A percentile compares a stretch with the other conserved stretches of the same genome.
Conservation (phyloP, 2,797 vertebrate species). For the Crenichthys baileyi region DNA sequence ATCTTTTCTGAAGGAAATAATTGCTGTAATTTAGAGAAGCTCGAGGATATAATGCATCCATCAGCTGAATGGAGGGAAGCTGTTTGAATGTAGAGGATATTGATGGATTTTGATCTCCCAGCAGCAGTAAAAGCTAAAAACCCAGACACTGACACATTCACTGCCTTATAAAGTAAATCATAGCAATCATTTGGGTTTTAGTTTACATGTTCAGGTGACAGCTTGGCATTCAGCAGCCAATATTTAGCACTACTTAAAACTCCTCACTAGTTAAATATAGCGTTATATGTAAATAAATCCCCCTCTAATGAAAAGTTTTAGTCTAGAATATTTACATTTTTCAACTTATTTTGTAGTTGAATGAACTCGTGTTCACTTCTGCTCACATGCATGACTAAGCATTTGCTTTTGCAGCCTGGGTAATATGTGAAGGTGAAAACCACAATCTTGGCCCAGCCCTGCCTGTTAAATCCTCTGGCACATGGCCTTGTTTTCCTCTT, state of each 20-base stretch:
- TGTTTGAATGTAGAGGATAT: neutral
- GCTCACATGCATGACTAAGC: neutral
- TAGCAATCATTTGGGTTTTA: neutral
- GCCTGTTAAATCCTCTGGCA: neutral
- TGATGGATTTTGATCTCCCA: conserved; percentile 5
- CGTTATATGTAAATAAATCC: no score
- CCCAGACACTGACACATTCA: neutral
- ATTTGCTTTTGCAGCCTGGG: neutral
- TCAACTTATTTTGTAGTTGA: no score
- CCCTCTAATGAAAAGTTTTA: neutral
- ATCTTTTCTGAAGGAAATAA: conserved; percentile 4
- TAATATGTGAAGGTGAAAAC: neutral
- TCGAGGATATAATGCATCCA: neutral
- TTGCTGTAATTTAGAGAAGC: conserved; percentile 8
- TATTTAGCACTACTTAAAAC: neutral
- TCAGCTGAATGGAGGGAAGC: neutral
- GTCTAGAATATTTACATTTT: neutral
- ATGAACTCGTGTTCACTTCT: neutral
- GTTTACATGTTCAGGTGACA: neutral
- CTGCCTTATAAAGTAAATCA: neutral
- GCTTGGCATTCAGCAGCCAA: neutral
- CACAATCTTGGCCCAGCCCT: neutral
- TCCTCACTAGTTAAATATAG: neutral
- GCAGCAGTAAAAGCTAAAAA: neutral
- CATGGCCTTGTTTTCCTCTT: neutral